Base-by-base conservation (phyloP, 2,797 vertebrate species). In the Poliocrania exsul region DNA sequence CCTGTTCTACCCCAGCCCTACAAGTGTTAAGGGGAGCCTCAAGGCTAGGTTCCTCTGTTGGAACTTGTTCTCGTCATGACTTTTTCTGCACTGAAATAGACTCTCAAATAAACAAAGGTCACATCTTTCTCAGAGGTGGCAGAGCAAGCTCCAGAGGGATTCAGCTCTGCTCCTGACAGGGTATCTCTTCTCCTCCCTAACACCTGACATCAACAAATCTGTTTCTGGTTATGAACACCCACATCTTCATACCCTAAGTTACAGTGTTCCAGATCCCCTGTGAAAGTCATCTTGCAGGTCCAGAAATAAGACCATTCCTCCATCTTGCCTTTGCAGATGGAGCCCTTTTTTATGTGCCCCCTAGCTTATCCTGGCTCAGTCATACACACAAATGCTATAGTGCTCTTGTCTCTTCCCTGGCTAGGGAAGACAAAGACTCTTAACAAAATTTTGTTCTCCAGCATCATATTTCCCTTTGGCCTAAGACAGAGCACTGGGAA, bases 11-110 rank as follows among this genome's bases (percentile, higher is more conserved):
- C 8, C 17, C 18, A 58, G 6, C 4, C 8, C 37, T 47, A 20
- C 21, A 57, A 26, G 24, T 46, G 5, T 10, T 16, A 16, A 86
- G 12, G 25, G 42, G 23, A 61, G 24, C 17, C 24, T 60, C 14
- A 17, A 53, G 26, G 6, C 11, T 69, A 35, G 2, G 1, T 33
- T 71, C 24, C 4, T 53, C 49, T 9, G 0, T 6, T 69, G n/a
- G 21, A 54, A 54, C 7, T 11, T 73, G 14, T 24, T 87, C 82
- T 51, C 73, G 16, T 58, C 14, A 56, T 18, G 11, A 58, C 61
- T 92, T 82, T 37, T 10, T 47, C 21, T 73, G 20, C 61, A 60
- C 19, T 20, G 18, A 82, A 25, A 13, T 1, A 47, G 5, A 35
- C 4, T 57, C 12, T n/a, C 24, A 62, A 51, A 77, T 80, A 70